These are phyloP conservation scores for Poicephalus meyeri DNA, from an alignment of 2,113 vertebrate genomes.

Conservation along the genomic window DNA sequence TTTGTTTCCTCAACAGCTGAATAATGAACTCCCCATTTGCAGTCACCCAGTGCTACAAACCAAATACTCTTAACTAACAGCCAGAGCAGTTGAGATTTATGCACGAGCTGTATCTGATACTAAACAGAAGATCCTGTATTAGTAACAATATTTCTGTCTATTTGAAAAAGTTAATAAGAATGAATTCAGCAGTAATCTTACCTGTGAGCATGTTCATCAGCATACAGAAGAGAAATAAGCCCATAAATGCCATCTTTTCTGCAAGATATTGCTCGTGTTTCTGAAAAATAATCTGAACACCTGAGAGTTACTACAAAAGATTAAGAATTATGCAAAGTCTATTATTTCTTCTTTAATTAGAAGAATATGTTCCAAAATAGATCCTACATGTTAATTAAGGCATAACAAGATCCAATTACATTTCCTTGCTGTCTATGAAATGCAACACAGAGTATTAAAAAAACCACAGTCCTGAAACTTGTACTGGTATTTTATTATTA, in stretches of 20 bases:
- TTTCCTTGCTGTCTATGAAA: not conserved
- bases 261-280: not conserved
- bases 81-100: not conserved
- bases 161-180: not conserved
- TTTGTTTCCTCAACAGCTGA: not conserved
- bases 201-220: conserved; percentile 44
- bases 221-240: conserved; percentile 32
- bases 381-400: not conserved
- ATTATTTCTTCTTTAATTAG: not conserved
- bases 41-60: not conserved
- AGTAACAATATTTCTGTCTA: not conserved
- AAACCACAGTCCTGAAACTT: not conserved
- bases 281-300: not conserved
- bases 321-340: not conserved
- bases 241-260: conserved; percentile 47
- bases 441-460: not conserved
- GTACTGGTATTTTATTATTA: not conserved
- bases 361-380: not conserved
- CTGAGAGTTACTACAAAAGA: not conserved
- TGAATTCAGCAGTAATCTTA: conserved; percentile 3
- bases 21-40: not conserved
- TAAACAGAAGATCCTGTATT: not conserved
- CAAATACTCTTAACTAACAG: not conserved
- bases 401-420: not conserved
- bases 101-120: not conserved